Evolutionary conservation across 2,888 invertebrate genomes (phyloP).

Genomic region (Dione juno): DNA sequence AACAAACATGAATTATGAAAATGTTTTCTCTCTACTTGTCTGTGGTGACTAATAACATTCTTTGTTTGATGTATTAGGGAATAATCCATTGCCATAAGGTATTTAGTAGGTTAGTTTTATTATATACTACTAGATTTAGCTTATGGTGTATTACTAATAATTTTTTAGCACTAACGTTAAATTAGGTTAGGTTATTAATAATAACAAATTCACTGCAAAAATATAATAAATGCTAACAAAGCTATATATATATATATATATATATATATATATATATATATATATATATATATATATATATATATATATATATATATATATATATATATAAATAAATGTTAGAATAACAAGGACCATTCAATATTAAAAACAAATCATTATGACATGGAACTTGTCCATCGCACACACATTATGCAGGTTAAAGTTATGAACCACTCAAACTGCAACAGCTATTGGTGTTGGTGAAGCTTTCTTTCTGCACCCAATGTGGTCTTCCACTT

Average conservation of each 20-base stretch:
- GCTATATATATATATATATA: no score
- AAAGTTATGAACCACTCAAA: constrained; percentile 72
- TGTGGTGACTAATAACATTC: constrained; percentile 45
- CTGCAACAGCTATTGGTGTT: constrained; percentile 74
- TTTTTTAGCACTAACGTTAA: constrained; percentile 21
- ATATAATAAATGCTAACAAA: constrained; percentile 46
- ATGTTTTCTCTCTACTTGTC: constrained; percentile 44
- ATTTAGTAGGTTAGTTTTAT: constrained; percentile 48
- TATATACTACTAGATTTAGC: constrained; percentile 12
- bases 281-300: no score
- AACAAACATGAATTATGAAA: constrained; percentile 45
- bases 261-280: no score
- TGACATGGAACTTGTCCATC: constrained; percentile 62
- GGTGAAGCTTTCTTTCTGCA: constrained; percentile 69
- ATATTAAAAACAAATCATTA: constrained; percentile 69
- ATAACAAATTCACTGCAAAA: constrained; percentile 53
- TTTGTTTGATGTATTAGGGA: constrained; percentile 46
- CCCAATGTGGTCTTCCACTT: constrained; percentile 81
- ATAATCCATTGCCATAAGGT: constrained; percentile 36
- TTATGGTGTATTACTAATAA: constrained; percentile 15
- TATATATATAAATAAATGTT: no score
- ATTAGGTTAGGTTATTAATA: constrained; percentile 49
- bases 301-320: no score
- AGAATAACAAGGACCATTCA: constrained; percentile 84
- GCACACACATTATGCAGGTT: constrained; percentile 82